These are phyloP conservation scores for Reticulitermes speratus DNA, from an alignment of 1,140 invertebrate genomes.

Conservation along the genomic window DNA sequence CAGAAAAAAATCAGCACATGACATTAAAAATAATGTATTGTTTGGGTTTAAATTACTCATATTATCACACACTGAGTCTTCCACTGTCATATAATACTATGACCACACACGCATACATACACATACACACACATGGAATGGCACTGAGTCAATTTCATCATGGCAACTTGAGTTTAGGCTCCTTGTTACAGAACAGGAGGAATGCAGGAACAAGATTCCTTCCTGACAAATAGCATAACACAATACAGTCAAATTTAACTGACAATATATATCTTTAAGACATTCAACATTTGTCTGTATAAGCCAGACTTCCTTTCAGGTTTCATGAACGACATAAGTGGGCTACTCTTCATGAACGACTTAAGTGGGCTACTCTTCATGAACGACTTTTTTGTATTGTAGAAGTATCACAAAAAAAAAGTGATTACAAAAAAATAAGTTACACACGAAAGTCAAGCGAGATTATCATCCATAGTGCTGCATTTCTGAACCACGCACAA, in stretches of 20 bases:
- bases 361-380: background rate
- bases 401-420: background rate
- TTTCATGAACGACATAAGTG: background rate
- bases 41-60: slow-evolving; percentile 6
- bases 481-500: too few relatives aligned
- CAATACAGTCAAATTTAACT: background rate
- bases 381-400: background rate
- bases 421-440: background rate
- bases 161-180: slow-evolving; percentile 8
- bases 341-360: background rate
- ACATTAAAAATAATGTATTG: slow-evolving; percentile 6
- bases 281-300: slow-evolving; percentile 2
- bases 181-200: background rate
- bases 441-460: background rate
- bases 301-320: background rate
- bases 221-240: background rate
- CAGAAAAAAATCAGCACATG: slow-evolving; percentile 10
- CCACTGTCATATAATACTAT: background rate
- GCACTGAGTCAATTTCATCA: slow-evolving; percentile 11
- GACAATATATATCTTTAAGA: background rate
- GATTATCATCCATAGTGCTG: too few relatives aligned
- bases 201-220: background rate
- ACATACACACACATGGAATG: slow-evolving; percentile 12
- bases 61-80: background rate
- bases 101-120: background rate